Base-by-base conservation (phyloP, 2,888 invertebrate species). In the Cheilosia vulpina region DNA sequence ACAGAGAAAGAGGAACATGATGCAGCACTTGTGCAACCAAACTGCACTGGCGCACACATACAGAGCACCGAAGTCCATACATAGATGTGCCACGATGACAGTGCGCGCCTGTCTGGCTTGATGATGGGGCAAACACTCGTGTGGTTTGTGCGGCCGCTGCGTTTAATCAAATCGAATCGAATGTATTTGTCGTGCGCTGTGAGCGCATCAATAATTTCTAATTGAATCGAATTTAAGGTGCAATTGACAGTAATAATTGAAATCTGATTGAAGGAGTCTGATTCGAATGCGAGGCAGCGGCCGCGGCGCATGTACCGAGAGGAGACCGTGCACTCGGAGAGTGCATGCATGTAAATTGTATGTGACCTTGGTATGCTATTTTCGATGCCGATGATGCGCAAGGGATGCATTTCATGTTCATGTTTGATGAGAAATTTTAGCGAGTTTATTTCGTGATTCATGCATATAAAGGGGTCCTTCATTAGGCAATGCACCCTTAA, bases 151-250 rank as follows among this genome's bases (percentile, higher is more conserved):
- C 43, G 17, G 21, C 45, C 69, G 55, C 43, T 47, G 21, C 43
- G 31, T 65, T 84, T 84, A 83, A 87, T 87, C 87, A 78, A 87
- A 77, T 87, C 79, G 75, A 76, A 77, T 82, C 78, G 83, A 76
- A 75, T 75, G 73, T 72, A 83, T 78, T 83, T 83, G 83, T 78
- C 76, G 80, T 79, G 62, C 31, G 85, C 80, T 73, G 55, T 83
- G 73, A 80, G 79, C 63, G 79, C 63, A 90, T 89, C 90, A 88
- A 89, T 90, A 91, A 91, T 91, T 91, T 90, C 90, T 91, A 92
- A 91, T 91, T 91, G 92, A 91, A 91, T 91, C 92, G 91, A 91
- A 91, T 91, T 91, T 91, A 90, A 91, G 91, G 91, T 91, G 91
- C 92, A 91, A 90, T 91, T 91, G 90, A 91, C 90, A 91, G 91